Base-by-base conservation (phyloP, 30 jellyfish, hydroid and myxozoan genomes). In the Sanderia malayensis region DNA sequence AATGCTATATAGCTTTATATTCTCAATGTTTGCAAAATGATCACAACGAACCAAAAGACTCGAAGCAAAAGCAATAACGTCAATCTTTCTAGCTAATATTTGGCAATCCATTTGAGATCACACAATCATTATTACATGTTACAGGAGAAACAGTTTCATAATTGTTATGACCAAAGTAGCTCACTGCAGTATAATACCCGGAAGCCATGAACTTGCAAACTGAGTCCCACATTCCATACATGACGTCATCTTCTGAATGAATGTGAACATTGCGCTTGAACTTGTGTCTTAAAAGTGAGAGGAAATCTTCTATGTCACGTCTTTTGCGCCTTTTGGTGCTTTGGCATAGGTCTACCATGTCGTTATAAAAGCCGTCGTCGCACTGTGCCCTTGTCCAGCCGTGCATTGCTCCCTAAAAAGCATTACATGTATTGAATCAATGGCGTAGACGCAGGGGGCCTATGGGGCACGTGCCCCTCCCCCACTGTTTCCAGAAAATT, bases 361-460 rank as follows among this genome's bases (percentile, higher is more conserved):
- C 94, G 46, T 60, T 71, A 61, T 33, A 63, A 26, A 82, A 82
- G 18, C 82, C 94, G 31, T 70, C 61, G 44, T 82, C 94, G 65
- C 94, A 82, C 19, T 53, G 31, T 8, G 21, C 46, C 37, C 86
- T 71, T 2, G 85, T 23, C 94, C 94, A 82, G 19, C 78, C 72
- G 55, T 82, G 80, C 82, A 61, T 63, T 0, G 47, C 70, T 4
- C 94, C 94, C 94, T 82, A 41, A 57, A 55, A 55, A 55, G 6
- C 52, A 37, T 37, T 37, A 4, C 52, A 37, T 37, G 52, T 37
- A 37, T 13, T 37, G 13, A 4, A n/a, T n/a, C n/a, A n/a, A n/a
- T n/a, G n/a, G n/a, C n/a, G n/a, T n/a, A n/a, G n/a, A n/a, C n/a
- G n/a, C n/a, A n/a, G n/a, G n/a, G n/a, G n/a, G n/a, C n/a, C n/a